Base-by-base conservation (phyloP, 2,888 invertebrate species). In the Hydrotaea diabolus region DNA sequence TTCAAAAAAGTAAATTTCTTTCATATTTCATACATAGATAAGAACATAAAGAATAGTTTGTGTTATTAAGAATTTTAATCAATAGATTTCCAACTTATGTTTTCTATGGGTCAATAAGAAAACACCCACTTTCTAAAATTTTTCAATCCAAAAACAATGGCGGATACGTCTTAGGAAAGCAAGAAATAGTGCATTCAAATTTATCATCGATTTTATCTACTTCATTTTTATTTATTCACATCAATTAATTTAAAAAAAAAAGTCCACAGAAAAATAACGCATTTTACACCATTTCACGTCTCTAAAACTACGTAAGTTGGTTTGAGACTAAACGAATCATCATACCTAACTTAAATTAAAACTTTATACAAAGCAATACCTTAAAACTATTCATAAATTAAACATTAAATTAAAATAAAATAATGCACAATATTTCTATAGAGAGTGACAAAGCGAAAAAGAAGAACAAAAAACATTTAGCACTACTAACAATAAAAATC, bases 381-480 rank as follows among this genome's bases (percentile, higher is more conserved):
- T 75, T 80, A 77, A 49, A 82, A 77, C 69, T 77, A 77, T 53
- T 39, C 17, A 55, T 15, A 64, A 76, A 71, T 11, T n/a, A 49
- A 66, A 78, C 66, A n/a, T 72, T 69, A 46, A 72, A 74, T 59
- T 49, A 66, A 78, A 76, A n/a, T 72, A 77, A 46, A 72, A 74
- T 59, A 76, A 84, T 78, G 85, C 83, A 85, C 85, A 85, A 85
- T 85, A 78, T 80, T 80, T 82, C 76, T 79, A 79, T 31, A 31
- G 31, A 31, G 7, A 31, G n/a, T n/a, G n/a, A n/a, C 19, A 53
- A 23, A 21, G 57, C 69, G 64, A 80, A 46, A 57, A 77, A 76
- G 43, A 15, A 66, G 43, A 21, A 15, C 26, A 43, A 43, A 31
- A 59, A 9, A 64, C n/a, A 36, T 5, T 66, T 76, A 81, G 85